Conservation (phyloP, 2,113 vertebrate species). For the Quiscalus mexicanus region DNA sequence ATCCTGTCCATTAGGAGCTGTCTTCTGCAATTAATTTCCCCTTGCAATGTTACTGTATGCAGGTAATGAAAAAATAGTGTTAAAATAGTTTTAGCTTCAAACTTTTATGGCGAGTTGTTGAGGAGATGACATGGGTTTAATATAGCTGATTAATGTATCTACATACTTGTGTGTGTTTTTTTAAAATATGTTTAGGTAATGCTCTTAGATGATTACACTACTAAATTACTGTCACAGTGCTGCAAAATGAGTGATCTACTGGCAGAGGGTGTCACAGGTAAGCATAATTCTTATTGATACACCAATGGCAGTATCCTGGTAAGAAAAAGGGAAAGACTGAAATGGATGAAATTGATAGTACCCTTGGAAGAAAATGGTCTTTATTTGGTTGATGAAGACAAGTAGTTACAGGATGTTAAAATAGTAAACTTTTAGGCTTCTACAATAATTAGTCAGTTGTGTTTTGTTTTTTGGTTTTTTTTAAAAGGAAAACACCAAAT, state of each 20-base stretch:
- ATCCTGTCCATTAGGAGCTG: not conserved
- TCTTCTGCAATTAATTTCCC: not conserved
- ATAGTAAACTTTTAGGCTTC: not conserved
- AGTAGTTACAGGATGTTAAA: not conserved
- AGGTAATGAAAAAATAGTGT: not conserved
- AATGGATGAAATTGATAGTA: not conserved
- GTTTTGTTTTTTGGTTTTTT: no score
- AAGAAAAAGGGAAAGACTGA: not conserved
- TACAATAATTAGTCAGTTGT: not conserved
- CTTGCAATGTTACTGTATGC: not conserved
- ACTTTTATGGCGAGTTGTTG: not conserved
- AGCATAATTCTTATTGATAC: not conserved
- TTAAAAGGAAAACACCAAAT: no score
- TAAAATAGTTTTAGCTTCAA: not conserved
- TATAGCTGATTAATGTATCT: not conserved
- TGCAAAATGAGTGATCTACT: constrained; percentile 96
- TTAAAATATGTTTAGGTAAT: constrained; percentile 78
- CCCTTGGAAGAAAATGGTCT: not conserved
- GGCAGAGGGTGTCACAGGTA: constrained; percentile 85
- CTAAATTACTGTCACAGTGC: constrained; percentile 90
- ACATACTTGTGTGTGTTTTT: constrained; percentile 27
- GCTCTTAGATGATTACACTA: constrained; percentile 93
- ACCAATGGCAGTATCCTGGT: not conserved
- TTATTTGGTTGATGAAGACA: not conserved
- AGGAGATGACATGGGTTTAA: not conserved